These are phyloP conservation scores for Sphyrna mokarran DNA, from an alignment of 2,113 vertebrate species.

Conservation along the genomic window DNA sequence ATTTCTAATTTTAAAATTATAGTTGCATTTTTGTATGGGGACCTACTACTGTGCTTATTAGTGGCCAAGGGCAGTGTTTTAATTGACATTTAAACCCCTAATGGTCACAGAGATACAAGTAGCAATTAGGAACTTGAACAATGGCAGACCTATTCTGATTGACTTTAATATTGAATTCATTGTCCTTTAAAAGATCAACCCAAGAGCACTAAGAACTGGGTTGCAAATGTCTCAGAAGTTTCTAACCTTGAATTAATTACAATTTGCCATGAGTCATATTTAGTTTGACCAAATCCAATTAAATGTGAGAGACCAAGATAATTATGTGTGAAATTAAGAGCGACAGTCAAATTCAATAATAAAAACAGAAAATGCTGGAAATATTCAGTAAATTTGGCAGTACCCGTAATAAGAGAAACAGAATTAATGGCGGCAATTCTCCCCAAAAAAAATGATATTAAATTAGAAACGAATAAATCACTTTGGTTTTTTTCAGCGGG, in stretches of 20 bases:
- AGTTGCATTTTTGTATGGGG: background rate
- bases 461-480: no score
- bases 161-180: constrained; percentile 21
- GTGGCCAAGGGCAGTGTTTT: constrained; percentile 6
- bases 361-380: background rate
- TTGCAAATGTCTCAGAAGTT: constrained; percentile 7
- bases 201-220: background rate
- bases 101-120: background rate
- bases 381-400: background rate
- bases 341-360: background rate
- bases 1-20: constrained; percentile 22
- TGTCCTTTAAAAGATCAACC: constrained; percentile 4
- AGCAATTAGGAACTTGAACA: constrained; percentile 30
- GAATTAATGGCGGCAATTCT: background rate
- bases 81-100: constrained; percentile 28
- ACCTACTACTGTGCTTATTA: background rate
- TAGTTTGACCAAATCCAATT: constrained; percentile 13
- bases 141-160: constrained; percentile 3
- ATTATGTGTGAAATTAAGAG: background rate
- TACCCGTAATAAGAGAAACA: background rate
- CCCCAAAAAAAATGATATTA: no score
- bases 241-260: background rate
- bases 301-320: background rate
- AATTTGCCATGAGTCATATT: background rate
- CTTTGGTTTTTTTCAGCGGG: no score